Conservation (phyloP, 2,113 vertebrate genomes). For the Malurus melanocephalus region DNA sequence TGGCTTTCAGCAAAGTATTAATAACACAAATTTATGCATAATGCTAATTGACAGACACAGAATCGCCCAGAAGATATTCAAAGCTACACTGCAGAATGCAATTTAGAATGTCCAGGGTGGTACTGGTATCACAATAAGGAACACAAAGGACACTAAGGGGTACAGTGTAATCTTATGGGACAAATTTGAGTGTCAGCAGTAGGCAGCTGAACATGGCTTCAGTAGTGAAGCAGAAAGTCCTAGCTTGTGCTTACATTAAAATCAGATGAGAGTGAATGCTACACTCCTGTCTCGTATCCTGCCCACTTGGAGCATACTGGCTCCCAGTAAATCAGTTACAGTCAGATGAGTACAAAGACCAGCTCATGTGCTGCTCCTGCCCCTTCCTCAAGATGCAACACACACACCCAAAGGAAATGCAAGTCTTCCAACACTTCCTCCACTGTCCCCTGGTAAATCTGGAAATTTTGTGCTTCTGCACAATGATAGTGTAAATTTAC, state of each 20-base stretch:
- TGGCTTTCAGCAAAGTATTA: not conserved
- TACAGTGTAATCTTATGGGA: not conserved
- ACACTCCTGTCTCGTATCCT: accelerated
- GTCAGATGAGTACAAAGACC: not conserved
- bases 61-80: not conserved
- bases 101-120: not conserved
- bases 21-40: not conserved
- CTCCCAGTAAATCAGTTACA: not conserved
- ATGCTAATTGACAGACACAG: not conserved
- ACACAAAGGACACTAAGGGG: not conserved
- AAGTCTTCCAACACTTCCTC: not conserved
- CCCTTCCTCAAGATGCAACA: not conserved
- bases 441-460: accelerated
- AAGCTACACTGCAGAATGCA: not conserved
- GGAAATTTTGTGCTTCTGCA: not conserved
- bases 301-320: not conserved
- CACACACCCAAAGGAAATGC: not conserved
- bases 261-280: not conserved
- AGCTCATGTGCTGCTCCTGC: not conserved
- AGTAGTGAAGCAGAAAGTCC: not conserved
- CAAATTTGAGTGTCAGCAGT: not conserved
- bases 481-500: not conserved
- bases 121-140: not conserved
- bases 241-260: not conserved
- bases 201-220: not conserved